Percentiles rank a stretch among this genome's conserved stretches.
Evolutionary conservation across 2,113 vertebrate species (phyloP).

Genomic region (Octodon degus): DNA sequence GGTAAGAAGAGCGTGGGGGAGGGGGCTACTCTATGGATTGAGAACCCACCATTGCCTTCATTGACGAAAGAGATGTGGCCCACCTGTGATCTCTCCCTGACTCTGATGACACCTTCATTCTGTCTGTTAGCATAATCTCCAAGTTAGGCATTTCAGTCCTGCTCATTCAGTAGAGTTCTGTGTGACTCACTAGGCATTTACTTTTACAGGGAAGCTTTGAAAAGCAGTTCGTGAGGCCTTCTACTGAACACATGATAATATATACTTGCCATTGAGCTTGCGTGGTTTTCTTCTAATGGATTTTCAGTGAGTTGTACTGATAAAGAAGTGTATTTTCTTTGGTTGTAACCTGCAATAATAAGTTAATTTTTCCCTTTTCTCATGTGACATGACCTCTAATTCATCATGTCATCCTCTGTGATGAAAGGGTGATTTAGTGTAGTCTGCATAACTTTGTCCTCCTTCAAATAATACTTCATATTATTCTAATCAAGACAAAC

Average conservation of each 20-base stretch:
- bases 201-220: conserved; percentile 60
- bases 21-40: background rate
- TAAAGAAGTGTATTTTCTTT: conserved; percentile 54
- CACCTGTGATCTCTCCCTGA: background rate
- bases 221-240: conserved; percentile 13
- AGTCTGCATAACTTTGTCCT: conserved; percentile 40
- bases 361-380: conserved; percentile 49
- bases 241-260: background rate
- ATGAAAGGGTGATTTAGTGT: conserved; percentile 19
- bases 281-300: background rate
- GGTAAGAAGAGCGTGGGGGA: background rate
- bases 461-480: conserved; percentile 34
- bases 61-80: background rate
- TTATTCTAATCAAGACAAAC: conserved; percentile 6
- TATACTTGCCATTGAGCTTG: conserved; percentile 45
- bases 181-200: conserved; percentile 17
- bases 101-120: background rate
- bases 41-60: background rate
- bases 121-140: conserved; percentile 20
- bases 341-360: background rate
- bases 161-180: background rate
- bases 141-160: background rate
- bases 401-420: conserved; percentile 56
- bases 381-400: conserved; percentile 62
- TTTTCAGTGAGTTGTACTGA: conserved; percentile 45